Conservation (phyloP, 1,140 invertebrate genomes). For the Manduca sexta region DNA sequence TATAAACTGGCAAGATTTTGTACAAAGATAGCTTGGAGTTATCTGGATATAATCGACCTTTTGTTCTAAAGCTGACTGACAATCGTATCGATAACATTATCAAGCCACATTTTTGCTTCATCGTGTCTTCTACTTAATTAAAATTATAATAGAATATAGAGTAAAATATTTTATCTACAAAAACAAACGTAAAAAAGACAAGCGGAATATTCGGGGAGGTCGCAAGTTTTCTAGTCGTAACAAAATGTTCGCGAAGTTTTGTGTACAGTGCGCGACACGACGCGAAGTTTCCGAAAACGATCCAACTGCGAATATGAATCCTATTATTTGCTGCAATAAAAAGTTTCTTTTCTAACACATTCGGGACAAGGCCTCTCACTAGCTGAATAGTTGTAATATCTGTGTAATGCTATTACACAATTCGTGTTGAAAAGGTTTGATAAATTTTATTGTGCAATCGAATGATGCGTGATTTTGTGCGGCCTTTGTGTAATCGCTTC, state of each 20-base stretch:
- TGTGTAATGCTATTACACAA: conserved; percentile 3
- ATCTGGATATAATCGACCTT: not conserved
- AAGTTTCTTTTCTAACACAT: conserved; percentile 22
- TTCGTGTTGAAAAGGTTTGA: too few relatives aligned
- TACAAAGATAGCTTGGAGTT: conserved; percentile 5
- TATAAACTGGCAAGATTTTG: conserved; percentile 33
- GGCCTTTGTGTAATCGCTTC: too few relatives aligned
- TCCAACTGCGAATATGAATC: conserved; percentile 36
- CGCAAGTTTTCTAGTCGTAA: conserved; percentile 18
- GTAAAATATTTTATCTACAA: conserved; percentile 9
- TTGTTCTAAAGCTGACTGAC: too few relatives aligned
- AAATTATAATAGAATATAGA: not conserved
- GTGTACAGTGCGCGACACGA: conserved; percentile 5
- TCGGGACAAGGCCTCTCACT: not conserved
- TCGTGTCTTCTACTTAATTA: not conserved
- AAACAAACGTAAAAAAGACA: conserved; percentile 10
- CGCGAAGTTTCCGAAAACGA: conserved; percentile 20
- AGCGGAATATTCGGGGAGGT: conserved; percentile 1
- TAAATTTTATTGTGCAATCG: too few relatives aligned
- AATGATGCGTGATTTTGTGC: too few relatives aligned
- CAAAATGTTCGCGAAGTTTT: conserved; percentile 13
- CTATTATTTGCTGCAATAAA: conserved; percentile 39
- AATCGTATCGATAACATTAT: too few relatives aligned
- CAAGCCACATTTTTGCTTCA: conserved; percentile 12
- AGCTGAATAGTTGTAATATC: not conserved